Evolutionary conservation across 2,113 vertebrate genomes (phyloP).

Genomic region (Oplegnathus fasciatus): DNA sequence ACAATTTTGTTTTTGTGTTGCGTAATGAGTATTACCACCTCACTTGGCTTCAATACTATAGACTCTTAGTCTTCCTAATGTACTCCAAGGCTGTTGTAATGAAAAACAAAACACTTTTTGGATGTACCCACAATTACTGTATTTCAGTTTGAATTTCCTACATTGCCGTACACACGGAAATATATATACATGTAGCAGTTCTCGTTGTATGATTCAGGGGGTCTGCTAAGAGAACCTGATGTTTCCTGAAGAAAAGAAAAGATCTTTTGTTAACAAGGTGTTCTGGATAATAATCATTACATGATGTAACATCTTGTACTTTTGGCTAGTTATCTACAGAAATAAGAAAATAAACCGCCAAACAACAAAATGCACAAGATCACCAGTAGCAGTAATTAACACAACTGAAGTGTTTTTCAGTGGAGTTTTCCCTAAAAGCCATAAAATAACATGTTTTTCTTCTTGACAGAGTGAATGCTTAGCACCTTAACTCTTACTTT

Average conservation of each 20-base stretch:
- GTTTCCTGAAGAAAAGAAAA: background rate
- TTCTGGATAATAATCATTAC: slow-evolving; percentile 4
- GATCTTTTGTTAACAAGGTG: background rate
- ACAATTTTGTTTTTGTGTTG: background rate
- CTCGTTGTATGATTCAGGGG: background rate
- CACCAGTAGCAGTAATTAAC: slow-evolving; percentile 2
- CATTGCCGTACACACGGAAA: background rate
- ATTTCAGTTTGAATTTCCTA: background rate
- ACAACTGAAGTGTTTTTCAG: background rate
- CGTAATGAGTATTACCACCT: background rate
- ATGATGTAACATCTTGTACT: background rate
- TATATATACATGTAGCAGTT: no score
- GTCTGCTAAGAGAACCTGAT: background rate
- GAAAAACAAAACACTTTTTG: background rate
- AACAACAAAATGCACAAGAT: slow-evolving; percentile 1
- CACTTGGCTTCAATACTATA: background rate
- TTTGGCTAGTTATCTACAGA: background rate
- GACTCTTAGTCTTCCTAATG: background rate
- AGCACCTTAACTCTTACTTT: slow-evolving; percentile 16
- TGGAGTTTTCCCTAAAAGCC: background rate
- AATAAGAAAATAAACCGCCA: background rate
- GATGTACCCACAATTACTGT: background rate
- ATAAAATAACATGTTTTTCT: slow-evolving; percentile 2
- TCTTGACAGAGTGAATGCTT: slow-evolving; percentile 1
- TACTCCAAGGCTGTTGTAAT: background rate